Evolutionary conservation across 2,888 invertebrate species (phyloP).

Genomic region (Nemoura dubitans): DNA sequence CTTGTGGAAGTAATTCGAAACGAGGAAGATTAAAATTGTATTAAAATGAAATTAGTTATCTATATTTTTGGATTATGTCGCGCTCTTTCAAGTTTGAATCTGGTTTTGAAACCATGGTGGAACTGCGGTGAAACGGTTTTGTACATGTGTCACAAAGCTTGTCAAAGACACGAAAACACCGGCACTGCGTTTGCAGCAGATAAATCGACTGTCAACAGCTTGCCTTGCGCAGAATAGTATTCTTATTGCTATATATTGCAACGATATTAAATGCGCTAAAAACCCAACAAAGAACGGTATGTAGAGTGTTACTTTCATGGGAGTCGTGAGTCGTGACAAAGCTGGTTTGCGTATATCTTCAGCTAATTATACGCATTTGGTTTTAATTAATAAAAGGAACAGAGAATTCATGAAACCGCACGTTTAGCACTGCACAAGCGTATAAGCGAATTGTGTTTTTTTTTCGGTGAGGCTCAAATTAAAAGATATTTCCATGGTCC

Average conservation of each 20-base stretch:
- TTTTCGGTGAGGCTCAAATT: neutral
- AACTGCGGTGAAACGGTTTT: neutral
- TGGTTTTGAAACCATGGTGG: neutral
- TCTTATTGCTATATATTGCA: neutral
- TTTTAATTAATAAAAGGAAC: slow-evolving; percentile 7
- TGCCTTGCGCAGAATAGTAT: too few relatives aligned
- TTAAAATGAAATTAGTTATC: neutral
- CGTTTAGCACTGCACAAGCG: neutral
- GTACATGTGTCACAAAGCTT: neutral
- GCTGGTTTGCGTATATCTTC: neutral
- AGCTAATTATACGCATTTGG: neutral
- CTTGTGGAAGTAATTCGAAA: neutral
- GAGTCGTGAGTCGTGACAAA: neutral
- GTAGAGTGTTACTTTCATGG: too few relatives aligned
- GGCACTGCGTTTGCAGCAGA: neutral
- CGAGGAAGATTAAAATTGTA: neutral
- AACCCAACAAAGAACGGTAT: neutral
- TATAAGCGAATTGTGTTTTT: neutral
- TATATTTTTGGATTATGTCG: neutral
- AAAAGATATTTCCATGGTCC: neutral
- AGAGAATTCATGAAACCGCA: neutral
- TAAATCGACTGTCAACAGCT: neutral
- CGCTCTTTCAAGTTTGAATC: neutral
- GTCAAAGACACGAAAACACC: neutral
- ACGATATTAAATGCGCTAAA: neutral